These are phyloP conservation scores for Cebuella pygmaea DNA, from an alignment of 2,797 vertebrate species.

Conservation along the genomic window DNA sequence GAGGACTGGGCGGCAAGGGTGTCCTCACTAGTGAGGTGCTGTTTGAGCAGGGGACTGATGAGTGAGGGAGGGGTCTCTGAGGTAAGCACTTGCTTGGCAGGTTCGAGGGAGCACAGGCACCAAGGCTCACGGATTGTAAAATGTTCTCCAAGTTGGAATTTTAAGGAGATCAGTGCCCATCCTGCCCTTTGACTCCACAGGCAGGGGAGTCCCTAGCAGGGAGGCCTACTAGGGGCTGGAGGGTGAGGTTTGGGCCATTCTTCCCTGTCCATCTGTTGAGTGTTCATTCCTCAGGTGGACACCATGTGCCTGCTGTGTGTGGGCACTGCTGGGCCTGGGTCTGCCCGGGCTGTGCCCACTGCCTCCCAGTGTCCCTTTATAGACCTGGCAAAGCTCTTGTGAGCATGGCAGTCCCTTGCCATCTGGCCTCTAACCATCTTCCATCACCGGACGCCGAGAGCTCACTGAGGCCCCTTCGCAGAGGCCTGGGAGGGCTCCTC, in stretches of 20 bases:
- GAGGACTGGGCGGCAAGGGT: rapidly evolving
- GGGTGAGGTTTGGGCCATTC: no score
- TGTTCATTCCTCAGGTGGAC: no score
- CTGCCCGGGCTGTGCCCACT: neutral
- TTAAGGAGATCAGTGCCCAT: rapidly evolving
- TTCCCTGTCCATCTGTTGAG: neutral
- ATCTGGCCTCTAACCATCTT: neutral
- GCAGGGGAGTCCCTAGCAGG: no score
- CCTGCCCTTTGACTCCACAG: neutral
- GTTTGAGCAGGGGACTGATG: neutral
- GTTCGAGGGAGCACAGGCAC: no score
- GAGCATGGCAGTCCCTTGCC: neutral
- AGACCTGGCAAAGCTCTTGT: neutral
- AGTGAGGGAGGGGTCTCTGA: rapidly evolving
- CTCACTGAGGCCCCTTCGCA: neutral
- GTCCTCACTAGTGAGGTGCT: neutral
- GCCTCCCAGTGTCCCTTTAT: neutral
- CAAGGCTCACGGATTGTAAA: neutral
- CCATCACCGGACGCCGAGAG: rapidly evolving
- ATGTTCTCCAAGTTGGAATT: neutral
- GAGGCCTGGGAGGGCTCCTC: neutral
- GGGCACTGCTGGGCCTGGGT: neutral
- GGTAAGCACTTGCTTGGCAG: rapidly evolving
- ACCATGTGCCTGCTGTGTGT: neutral
- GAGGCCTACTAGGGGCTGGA: no score